Base-by-base conservation (phyloP, 2,113 vertebrate genomes). In the Callorhinus ursinus region DNA sequence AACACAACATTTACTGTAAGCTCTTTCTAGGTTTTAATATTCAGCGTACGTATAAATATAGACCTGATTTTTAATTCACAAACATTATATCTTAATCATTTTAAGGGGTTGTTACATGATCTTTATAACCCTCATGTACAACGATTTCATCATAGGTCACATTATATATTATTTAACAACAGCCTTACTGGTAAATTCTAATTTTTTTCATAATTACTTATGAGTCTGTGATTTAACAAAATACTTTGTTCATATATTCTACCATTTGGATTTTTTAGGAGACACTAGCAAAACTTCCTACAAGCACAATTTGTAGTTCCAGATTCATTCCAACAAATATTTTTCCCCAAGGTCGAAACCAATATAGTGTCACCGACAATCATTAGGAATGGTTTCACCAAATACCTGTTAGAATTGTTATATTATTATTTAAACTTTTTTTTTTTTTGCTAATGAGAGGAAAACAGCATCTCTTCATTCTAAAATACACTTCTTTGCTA, bases 161-260 rank as follows among this genome's bases (percentile, higher is more conserved):
- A 18, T 19, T 51, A 0, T 10, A 36, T 65, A 42, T 51, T 88
- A 91, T 80, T 79, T 67, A 87, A 83, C 5, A 93, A 36, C 7
- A 86, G 12, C 10, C 9, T 49, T 33, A 31, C 10, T 46, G 67
- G 36, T 39, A 81, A 85, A n/a, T 92, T 80, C 42, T 67, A 53
- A 55, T 53, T 76, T 77, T 77, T 91, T 96, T 63, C 36, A 71
- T 72, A 65, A 79, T 79, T 87, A 53, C 15, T 72, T 95, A 42
- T 57, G 63, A 61, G 22, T 85, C 39, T 63, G 6, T 92, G 24
- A 96, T 74, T 93, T 88, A 92, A 39, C 24, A 61, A 80, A 94
- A 49, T 69, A 36, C 7, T 92, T 92, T 81, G 21, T 46, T 81
- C 7, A 16, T 22, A 22, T 71, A 28, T 39, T 28, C 57, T 89